phyloP scores from a whole-genome alignment of 2,888 invertebrate genomes.

The Cecidostiba fungosa region DNA sequence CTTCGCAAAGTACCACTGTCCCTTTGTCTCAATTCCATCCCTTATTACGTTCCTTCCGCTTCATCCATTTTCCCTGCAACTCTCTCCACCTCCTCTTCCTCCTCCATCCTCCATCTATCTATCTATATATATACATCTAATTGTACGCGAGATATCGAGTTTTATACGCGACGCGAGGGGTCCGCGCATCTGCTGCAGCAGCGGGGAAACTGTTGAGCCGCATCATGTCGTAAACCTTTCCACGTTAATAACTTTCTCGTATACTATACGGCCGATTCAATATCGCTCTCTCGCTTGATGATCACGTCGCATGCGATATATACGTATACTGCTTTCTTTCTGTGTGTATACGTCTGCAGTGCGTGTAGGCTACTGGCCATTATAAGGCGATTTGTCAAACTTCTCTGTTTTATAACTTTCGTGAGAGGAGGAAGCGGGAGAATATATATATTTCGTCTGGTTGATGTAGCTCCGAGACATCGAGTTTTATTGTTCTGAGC shows the following conservation, averaged over 20 bases:
- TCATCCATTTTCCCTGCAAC: not conserved
- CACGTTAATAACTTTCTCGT: slow-evolving; percentile 57
- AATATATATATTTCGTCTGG: not conserved
- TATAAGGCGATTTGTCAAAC: slow-evolving; percentile 41
- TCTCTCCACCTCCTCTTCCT: not conserved
- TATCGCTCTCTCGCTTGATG: slow-evolving; percentile 26
- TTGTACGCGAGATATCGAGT: not conserved
- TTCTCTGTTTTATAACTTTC: not conserved
- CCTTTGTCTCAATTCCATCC: slow-evolving; percentile 14
- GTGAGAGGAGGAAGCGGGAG: not conserved
- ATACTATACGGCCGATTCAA: slow-evolving; percentile 11
- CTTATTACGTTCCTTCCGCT: slow-evolving; percentile 4
- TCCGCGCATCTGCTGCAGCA: slow-evolving; percentile 23
- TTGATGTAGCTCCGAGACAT: not conserved
- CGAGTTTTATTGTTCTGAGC: not conserved
- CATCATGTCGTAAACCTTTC: slow-evolving; percentile 36
- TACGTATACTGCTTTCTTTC: not conserved
- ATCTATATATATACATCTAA: not conserved
- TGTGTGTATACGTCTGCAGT: not conserved
- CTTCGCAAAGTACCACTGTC: not conserved
- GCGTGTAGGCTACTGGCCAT: slow-evolving; percentile 7
- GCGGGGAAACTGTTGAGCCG: not conserved
- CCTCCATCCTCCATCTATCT: not conserved
- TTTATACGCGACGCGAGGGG: slow-evolving; percentile 1
- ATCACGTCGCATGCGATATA: slow-evolving; percentile 14